Percentiles rank a stretch among this genome's conserved stretches.
phyloP scores from a whole-genome alignment of 2,888 invertebrate species.

The Tipula vernalis region DNA sequence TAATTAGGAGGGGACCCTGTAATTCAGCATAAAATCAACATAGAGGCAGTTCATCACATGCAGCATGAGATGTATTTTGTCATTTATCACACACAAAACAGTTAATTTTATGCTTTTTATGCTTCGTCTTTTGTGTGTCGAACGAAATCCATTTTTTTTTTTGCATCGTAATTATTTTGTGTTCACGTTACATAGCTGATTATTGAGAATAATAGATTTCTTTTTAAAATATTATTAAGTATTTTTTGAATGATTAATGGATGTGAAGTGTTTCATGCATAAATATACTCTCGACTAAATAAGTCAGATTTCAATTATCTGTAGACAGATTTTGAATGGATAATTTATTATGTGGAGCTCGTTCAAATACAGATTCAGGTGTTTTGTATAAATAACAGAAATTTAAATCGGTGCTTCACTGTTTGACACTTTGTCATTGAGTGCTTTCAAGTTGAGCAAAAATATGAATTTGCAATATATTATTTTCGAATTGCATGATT shows the following conservation, averaged over 20 bases:
- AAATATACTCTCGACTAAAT: background rate
- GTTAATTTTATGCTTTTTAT: background rate
- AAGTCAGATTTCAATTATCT: background rate
- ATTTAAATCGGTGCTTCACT: background rate
- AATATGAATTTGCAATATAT: too few relatives aligned
- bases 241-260: background rate
- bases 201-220: background rate
- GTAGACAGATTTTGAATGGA: background rate
- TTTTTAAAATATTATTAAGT: background rate
- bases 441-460: too few relatives aligned
- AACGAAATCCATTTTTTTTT: background rate
- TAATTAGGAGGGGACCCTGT: background rate
- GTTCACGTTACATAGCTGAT: background rate
- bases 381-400: background rate
- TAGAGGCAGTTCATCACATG: background rate
- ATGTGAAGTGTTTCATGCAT: background rate
- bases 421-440: too few relatives aligned
- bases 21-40: background rate
- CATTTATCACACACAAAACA: background rate
- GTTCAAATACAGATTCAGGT: background rate
- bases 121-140: background rate
- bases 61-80: background rate
- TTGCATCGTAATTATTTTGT: background rate
- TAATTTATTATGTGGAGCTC: background rate
- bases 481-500: too few relatives aligned